phyloP scores from a whole-genome alignment of 1,140 invertebrate species.

The Drosophila ohnishii region DNA sequence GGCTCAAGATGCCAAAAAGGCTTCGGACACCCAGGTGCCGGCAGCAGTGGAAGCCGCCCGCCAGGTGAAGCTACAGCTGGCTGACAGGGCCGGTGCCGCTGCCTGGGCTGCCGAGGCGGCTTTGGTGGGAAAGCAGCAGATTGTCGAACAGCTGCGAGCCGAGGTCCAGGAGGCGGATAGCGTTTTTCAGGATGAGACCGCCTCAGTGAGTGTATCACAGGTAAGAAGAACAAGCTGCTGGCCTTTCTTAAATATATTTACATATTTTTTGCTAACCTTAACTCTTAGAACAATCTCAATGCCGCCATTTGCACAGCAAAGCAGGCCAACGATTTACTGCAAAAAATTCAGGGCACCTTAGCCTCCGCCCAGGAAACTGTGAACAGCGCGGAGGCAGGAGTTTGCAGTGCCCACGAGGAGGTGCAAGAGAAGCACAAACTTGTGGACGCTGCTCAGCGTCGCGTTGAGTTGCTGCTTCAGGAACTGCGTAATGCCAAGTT shows the following conservation, averaged over 20 bases:
- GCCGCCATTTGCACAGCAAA: conserved; percentile 85
- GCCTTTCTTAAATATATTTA: background rate
- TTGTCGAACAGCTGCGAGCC: conserved; percentile 85
- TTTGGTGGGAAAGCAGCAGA: conserved; percentile 85
- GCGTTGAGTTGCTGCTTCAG: conserved; percentile 85
- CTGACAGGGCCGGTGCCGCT: conserved; percentile 86
- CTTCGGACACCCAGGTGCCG: conserved; percentile 86
- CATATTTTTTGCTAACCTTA: background rate
- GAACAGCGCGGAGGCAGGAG: conserved; percentile 84
- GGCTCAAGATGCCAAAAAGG: conserved; percentile 86
- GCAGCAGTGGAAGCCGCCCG: conserved; percentile 87
- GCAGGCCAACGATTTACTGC: conserved; percentile 84
- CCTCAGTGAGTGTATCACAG: conserved; percentile 84
- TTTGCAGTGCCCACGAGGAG: conserved; percentile 85
- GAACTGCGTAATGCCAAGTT: conserved; percentile 85
- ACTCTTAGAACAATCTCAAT: conserved; percentile 84
- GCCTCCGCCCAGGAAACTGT: conserved; percentile 84
- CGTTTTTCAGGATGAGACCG: conserved; percentile 85
- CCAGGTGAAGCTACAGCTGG: conserved; percentile 87
- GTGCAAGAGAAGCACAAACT: conserved; percentile 86
- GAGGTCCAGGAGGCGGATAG: conserved; percentile 86
- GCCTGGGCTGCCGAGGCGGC: conserved; percentile 87
- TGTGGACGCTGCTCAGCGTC: conserved; percentile 85
- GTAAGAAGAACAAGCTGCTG: background rate
- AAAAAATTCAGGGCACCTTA: conserved; percentile 63